Base-by-base conservation (phyloP, 2,888 invertebrate species). In the Napeogenes sylphis region DNA sequence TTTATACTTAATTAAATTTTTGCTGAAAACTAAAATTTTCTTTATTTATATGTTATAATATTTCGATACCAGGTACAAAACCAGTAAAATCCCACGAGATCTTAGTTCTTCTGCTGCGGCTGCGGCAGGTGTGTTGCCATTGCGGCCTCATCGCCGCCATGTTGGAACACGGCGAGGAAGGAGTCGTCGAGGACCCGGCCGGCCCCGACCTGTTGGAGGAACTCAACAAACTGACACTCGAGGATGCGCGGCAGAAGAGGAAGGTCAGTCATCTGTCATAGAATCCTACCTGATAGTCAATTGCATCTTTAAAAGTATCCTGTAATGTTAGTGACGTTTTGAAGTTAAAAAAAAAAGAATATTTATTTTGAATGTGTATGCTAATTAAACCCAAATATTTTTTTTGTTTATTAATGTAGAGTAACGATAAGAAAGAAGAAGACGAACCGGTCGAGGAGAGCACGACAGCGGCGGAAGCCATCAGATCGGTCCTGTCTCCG, bases 111-210 rank as follows among this genome's bases (percentile, higher is more conserved):
- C 80, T 99, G 13, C 84, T 98, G 61, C 92, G 98, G 12, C 84
- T 99, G 64, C 92, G 98, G 0, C 98, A 99, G 80, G 94, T 96
- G 64, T 97, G 97, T 78, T 96, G 96, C 77, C 98, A 98, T 89
- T 95, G 98, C 38, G 94, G 94, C 0, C 91, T 99, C 14, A 95
- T 98, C 71, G 85, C 85, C 32, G 80, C 82, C 79, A 92, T 92
- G 92, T 64, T 92, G 73, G 90, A 91, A 71, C 79, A 77, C 47
- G 87, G 85, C 46, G 73, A 79, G 12, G 73, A 57, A 4, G 65
- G 72, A 51, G 72, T 73, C 45, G 66, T 65, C 0, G 79, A 78
- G 55, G 82, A 83, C 67, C 72, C 75, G 6, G 85, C 75, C 79
- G 91, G 92, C 69, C 78, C 93, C 35, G 93, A 95, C 80, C 83